Evolutionary conservation across 64 coral and sea anemone species (phyloP).

Genomic region (Montipora efflorescens): DNA sequence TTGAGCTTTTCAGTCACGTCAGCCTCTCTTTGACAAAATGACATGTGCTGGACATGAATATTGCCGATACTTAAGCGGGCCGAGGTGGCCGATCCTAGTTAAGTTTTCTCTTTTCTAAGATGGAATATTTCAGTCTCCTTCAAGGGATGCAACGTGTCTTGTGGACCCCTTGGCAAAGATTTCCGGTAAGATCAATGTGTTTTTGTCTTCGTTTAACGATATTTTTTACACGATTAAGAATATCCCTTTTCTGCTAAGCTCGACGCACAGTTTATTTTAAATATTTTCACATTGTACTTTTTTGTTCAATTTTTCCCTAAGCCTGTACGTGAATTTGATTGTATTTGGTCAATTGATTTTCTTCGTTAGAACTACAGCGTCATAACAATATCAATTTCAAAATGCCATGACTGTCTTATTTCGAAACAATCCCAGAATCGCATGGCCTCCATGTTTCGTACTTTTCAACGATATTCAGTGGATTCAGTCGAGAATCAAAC

Average conservation of each 20-base stretch:
- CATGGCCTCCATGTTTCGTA: background rate
- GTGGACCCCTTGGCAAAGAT: conserved; percentile 1
- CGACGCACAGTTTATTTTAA: background rate
- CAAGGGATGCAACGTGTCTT: background rate
- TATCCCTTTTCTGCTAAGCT: background rate
- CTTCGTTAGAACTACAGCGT: background rate
- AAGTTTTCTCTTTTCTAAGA: background rate
- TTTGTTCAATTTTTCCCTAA: background rate
- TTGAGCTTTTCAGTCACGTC: background rate
- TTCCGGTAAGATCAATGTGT: conserved; percentile 11
- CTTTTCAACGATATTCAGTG: background rate
- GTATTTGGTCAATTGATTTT: background rate
- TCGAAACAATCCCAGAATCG: background rate
- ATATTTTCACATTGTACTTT: background rate
- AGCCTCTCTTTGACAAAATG: background rate
- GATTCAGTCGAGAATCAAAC: background rate
- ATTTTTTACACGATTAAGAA: background rate
- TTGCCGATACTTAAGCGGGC: background rate
- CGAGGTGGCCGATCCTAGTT: background rate
- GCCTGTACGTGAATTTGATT: background rate
- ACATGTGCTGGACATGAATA: conserved; percentile 1
- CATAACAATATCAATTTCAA: background rate
- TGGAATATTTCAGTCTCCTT: background rate
- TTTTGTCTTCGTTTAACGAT: background rate
- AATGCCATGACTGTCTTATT: background rate